Base-by-base conservation (phyloP, 1,140 invertebrate genomes). In the Thaumatotibia leucotreta region DNA sequence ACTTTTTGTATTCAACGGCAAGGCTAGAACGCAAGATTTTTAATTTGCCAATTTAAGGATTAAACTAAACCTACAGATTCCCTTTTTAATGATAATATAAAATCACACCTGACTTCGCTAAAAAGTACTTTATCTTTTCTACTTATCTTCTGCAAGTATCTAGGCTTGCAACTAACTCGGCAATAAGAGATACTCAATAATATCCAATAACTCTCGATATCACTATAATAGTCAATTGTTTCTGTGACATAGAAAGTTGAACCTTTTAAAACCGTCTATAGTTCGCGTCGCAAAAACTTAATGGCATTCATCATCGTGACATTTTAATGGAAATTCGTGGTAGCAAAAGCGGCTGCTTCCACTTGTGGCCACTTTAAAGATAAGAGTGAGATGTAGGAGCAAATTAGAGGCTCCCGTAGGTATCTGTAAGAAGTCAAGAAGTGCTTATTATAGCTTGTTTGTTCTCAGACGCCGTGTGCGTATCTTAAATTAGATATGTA, bases 291-390 rank as follows among this genome's bases (percentile, higher is more conserved):
- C 27, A 58, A 58, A 58, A 58, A 58, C 52, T n/a, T 20, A 29
- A 14, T 29, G 52, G 2, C 52, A 58, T 58, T 58, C 52, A 58
- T 58, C 52, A 58, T 58, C 2, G 52, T 27, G 52, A 58, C 52
- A 29, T 58, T 58, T 58, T 58, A 58, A 58, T 58, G 52, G 23
- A 58, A 29, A 27, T 17, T 58, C 24, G 10, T 58, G 29, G 52
- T 58, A 27, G 52, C 52, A 58, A 58, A 58, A 58, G 29, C 52
- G 23, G 29, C 24, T 11, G 52, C 27, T 58, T 27, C 52, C 52
- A 58, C 52, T 58, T 20, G 23, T 31, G 24, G 52, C 24, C 52
- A 29, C 23, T 58, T 58, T 14, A 27, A 29, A 54, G 52, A 58
- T 58, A 58, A 58, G 50, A 54, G 23, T n/a, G 22, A 10, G 10